These are phyloP conservation scores for Antheraea assamensis DNA, from an alignment of 2,888 invertebrate species.

Conservation along the genomic window DNA sequence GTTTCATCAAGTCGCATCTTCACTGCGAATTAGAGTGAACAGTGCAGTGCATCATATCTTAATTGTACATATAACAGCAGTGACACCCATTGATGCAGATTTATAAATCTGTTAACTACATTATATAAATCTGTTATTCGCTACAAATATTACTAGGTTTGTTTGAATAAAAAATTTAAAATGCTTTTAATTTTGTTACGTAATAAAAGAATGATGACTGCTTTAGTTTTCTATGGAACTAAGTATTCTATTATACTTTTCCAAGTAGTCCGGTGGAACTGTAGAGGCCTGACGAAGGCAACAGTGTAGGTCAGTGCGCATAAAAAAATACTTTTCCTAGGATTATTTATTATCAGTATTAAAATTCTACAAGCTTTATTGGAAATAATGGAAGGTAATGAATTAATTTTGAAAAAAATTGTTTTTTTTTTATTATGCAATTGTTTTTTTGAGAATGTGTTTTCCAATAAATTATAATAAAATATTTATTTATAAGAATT, in stretches of 20 bases:
- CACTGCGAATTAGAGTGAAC: background rate
- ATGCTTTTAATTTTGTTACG: background rate
- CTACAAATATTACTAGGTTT: background rate
- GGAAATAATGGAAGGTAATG: background rate
- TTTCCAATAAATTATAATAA: background rate
- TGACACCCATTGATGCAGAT: background rate
- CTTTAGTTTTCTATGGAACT: background rate
- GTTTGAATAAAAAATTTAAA: background rate
- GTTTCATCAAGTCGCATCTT: background rate
- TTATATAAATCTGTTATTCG: background rate
- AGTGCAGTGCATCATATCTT: background rate
- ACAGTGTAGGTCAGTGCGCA: too few species aligned
- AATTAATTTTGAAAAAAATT: background rate
- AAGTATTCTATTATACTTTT: background rate
- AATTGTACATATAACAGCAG: background rate
- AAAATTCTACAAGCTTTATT: background rate
- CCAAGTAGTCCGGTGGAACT: too few species aligned
- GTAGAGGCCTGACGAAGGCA: too few species aligned
- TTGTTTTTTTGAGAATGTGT: background rate
- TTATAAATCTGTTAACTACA: background rate
- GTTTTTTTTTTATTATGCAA: background rate
- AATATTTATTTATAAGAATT: background rate
- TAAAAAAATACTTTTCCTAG: too few species aligned
- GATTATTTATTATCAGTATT: constrained; percentile 10
- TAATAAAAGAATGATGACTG: background rate